phyloP scores from a whole-genome alignment of 2,888 invertebrate genomes.

The Coremacera marginata region DNA sequence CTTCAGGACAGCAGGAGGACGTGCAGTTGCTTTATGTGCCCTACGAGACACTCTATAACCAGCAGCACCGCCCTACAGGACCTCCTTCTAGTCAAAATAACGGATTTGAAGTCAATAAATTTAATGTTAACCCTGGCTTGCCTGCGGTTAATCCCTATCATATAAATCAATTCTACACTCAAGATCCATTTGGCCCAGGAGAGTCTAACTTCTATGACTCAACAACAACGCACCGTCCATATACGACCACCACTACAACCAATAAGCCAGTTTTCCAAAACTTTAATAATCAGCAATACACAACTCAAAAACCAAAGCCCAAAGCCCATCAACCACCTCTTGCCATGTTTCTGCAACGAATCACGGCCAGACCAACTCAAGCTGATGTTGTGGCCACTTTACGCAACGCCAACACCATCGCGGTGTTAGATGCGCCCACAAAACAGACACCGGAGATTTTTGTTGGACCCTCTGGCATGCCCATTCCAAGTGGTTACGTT shows the following conservation, averaged over 20 bases:
- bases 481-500: conserved; percentile 78
- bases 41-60: conserved; percentile 77
- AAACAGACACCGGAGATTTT: conserved; percentile 81
- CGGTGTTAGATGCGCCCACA: conserved; percentile 81
- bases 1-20: conserved; percentile 71
- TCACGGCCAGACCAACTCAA: conserved; percentile 71
- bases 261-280: conserved; percentile 61
- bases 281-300: conserved; percentile 56
- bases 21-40: conserved; percentile 87
- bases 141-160: conserved; percentile 69
- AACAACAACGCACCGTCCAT: conserved; percentile 59
- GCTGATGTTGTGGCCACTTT: conserved; percentile 79
- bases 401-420: conserved; percentile 79
- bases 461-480: conserved; percentile 83
- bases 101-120: conserved; percentile 60
- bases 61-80: conserved; percentile 53
- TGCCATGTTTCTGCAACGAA: conserved; percentile 81
- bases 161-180: conserved; percentile 69
- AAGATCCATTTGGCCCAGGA: conserved; percentile 57
- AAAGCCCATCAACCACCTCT: conserved; percentile 88
- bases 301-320: conserved; percentile 73
- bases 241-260: conserved; percentile 64
- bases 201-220: conserved; percentile 55
- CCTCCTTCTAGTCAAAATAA: conserved; percentile 49
- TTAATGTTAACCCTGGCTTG: conserved; percentile 58